Conservation (phyloP, 2,113 vertebrate species). For the Malurus alboscapulatus region DNA sequence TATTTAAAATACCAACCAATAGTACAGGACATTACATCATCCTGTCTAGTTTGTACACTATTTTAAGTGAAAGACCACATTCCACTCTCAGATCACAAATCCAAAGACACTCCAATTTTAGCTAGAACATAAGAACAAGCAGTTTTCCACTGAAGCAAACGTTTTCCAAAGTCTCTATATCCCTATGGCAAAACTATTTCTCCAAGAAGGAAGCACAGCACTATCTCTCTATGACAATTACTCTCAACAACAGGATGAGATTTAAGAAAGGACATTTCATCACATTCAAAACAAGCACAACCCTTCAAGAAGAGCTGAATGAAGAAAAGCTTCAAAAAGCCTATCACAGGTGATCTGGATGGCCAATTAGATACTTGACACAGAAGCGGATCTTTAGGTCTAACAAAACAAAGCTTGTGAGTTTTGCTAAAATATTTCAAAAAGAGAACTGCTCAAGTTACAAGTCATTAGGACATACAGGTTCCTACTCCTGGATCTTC, state of each 20-base stretch:
- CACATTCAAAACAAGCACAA: not conserved
- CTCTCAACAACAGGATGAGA: not conserved
- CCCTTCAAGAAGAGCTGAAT: not conserved
- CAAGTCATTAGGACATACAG: not conserved
- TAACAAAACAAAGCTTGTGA: not conserved
- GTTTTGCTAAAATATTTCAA: not conserved
- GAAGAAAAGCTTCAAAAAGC: not conserved
- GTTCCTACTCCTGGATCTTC: not conserved
- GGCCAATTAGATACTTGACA: not conserved
- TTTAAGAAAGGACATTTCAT: not conserved
- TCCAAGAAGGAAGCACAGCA: not conserved
- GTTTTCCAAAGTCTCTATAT: not conserved
- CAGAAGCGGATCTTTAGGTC: not conserved
- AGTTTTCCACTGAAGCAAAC: not conserved
- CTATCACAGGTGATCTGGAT: not conserved
- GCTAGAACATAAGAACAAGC: not conserved
- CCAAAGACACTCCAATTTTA: not conserved
- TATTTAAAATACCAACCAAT: slow-evolving; percentile 4
- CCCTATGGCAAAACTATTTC: not conserved
- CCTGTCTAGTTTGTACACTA: not conserved
- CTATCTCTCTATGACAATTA: not conserved
- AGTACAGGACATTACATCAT: slow-evolving; percentile 20
- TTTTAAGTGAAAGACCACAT: slow-evolving; percentile 22
- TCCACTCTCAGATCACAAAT: not conserved
- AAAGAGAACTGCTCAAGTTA: not conserved